phyloP scores from a whole-genome alignment of 2,888 invertebrate genomes.

The Drosophila parthenogenetica region DNA sequence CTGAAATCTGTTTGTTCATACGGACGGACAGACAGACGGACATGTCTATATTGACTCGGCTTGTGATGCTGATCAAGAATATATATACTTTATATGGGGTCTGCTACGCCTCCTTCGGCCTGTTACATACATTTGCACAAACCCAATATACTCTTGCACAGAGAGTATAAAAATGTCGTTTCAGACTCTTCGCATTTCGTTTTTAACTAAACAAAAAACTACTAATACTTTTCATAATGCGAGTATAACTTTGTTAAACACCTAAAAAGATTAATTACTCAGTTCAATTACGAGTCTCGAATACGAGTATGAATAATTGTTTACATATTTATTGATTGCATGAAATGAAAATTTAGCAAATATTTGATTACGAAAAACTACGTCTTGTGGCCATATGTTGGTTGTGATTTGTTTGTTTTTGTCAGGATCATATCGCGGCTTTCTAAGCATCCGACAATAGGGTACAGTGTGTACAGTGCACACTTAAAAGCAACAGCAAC shows the following conservation, averaged over 20 bases:
- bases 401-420: slow-evolving; percentile 60
- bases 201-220: slow-evolving; percentile 38
- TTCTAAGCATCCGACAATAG: slow-evolving; percentile 21
- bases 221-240: not conserved
- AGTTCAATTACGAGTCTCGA: slow-evolving; percentile 34
- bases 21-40: no score
- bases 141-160: no score
- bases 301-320: slow-evolving; percentile 51
- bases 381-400: slow-evolving; percentile 75
- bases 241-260: not conserved
- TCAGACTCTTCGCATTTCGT: slow-evolving; percentile 13
- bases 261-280: slow-evolving; percentile 6
- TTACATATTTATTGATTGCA: slow-evolving; percentile 60
- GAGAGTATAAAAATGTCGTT: slow-evolving; percentile 68
- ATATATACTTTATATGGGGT: no score
- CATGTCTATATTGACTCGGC: no score
- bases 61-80: no score
- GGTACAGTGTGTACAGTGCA: not conserved
- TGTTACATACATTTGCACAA: no score
- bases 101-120: no score
- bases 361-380: slow-evolving; percentile 38
- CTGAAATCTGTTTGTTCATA: no score
- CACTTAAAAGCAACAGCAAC: no score
- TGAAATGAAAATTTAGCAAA: slow-evolving; percentile 69
- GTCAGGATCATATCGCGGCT: slow-evolving; percentile 37